phyloP scores from a whole-genome alignment of 2,888 invertebrate genomes.

The Trachelus troglodyta region DNA sequence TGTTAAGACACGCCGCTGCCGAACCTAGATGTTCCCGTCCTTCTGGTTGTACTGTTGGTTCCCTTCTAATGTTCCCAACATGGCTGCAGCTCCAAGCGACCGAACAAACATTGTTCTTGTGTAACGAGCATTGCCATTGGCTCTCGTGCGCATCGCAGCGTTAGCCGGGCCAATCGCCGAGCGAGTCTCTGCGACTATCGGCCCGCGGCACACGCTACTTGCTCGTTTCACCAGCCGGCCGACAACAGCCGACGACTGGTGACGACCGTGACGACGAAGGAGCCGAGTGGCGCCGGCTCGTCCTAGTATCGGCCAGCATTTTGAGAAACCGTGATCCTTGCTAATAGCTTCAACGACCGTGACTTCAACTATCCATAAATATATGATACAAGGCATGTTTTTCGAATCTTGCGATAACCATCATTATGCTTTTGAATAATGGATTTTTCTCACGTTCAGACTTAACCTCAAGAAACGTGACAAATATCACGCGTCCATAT shows the following conservation, averaged over 20 bases:
- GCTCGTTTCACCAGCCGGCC: conserved; percentile 9
- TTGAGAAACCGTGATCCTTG: background rate
- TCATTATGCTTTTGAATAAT: background rate
- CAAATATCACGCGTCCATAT: background rate
- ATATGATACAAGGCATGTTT: background rate
- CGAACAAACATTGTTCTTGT: conserved; percentile 47
- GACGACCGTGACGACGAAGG: background rate
- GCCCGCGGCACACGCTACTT: conserved; percentile 16
- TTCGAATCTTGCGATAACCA: background rate
- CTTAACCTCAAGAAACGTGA: background rate
- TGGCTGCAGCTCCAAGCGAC: conserved; percentile 62
- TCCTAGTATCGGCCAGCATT: background rate
- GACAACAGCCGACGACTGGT: background rate
- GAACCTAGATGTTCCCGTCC: conserved; percentile 69
- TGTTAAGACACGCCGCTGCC: conserved; percentile 67
- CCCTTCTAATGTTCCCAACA: conserved; percentile 66
- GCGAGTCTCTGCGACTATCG: conserved; percentile 5
- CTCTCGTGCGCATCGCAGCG: conserved; percentile 17
- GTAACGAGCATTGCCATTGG: conserved; percentile 44
- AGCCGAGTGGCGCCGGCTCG: background rate
- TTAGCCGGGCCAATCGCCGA: conserved; percentile 28
- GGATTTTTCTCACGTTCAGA: background rate
- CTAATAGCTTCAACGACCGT: background rate
- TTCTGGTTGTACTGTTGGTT: conserved; percentile 68
- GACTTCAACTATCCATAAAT: background rate